phyloP scores from a whole-genome alignment of 35 echinoderm and acorn worm genomes.

The Diadema setosum region DNA sequence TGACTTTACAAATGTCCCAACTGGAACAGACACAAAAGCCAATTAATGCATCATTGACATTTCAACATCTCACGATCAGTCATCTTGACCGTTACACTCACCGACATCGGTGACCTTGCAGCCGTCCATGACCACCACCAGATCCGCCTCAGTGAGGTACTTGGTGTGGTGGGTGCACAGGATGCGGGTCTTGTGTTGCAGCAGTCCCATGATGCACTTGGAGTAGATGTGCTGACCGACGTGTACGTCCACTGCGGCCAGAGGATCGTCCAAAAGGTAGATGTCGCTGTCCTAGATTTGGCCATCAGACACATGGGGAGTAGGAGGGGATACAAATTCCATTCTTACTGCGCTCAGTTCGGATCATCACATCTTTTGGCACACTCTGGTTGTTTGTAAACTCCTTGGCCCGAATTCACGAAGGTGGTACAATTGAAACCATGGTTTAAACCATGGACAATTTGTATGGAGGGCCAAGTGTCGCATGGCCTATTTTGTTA shows the following conservation, averaged over 20 bases:
- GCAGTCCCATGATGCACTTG: slow-evolving; percentile 65
- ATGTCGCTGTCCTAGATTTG: slow-evolving; percentile 50
- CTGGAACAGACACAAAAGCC: no score
- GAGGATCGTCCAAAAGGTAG: slow-evolving; percentile 53
- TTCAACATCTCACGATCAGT: no score
- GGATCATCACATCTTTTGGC: not conserved
- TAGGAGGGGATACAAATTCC: not conserved
- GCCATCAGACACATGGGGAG: not conserved
- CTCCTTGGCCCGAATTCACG: no score
- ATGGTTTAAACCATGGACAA: no score
- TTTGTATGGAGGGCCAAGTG: no score
- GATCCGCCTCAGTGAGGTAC: slow-evolving; percentile 31
- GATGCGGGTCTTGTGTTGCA: slow-evolving; percentile 55
- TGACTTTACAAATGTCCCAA: no score
- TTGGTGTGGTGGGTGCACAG: slow-evolving; percentile 66
- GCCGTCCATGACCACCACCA: slow-evolving; percentile 31
- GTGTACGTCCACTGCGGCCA: slow-evolving; percentile 64
- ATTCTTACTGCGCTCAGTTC: not conserved
- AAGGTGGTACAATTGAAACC: no score
- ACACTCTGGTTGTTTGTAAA: not conserved
- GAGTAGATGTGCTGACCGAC: slow-evolving; percentile 52
- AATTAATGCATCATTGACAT: no score
- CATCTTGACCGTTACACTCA: no score
- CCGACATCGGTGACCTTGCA: slow-evolving; percentile 14
- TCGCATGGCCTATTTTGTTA: no score